A percentile compares a stretch with the other conserved stretches of the same genome.
phyloP scores from a whole-genome alignment of 2,797 vertebrate genomes.

The Ctenosaura bakeri region DNA sequence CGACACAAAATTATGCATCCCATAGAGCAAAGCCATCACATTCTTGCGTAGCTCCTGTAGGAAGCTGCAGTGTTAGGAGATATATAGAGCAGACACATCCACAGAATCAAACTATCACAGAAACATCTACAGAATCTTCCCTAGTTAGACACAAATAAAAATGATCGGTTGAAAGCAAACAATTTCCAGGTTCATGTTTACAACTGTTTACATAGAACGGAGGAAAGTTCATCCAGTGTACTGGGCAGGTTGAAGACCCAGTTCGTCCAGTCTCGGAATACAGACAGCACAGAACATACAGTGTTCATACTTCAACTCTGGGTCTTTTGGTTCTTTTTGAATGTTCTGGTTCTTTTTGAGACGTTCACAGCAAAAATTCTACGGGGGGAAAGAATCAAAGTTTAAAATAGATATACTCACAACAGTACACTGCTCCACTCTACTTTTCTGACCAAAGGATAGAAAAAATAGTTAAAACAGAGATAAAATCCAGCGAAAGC shows the following conservation, averaged over 20 bases:
- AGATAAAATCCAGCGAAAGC: not conserved
- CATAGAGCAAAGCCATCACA: not conserved
- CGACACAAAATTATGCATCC: not conserved
- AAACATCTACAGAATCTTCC: not conserved
- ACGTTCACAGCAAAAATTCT: not conserved
- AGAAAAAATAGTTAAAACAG: not conserved
- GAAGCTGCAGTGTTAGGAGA: not conserved
- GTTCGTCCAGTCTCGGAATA: not conserved
- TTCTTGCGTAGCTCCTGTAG: too few relatives aligned
- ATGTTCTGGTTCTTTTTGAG: not conserved
- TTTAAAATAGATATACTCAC: not conserved
- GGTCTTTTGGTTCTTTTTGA: not conserved
- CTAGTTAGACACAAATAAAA: not conserved
- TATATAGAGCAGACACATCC: not conserved
- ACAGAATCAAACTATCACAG: not conserved
- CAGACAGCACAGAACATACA: constrained; percentile 11
- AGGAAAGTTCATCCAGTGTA: constrained; percentile 12
- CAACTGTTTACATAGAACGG: too few relatives aligned
- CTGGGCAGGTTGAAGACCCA: not conserved
- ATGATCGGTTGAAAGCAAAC: constrained; percentile 1
- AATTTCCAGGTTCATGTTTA: not conserved
- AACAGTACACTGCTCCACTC: not conserved
- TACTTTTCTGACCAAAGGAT: not conserved
- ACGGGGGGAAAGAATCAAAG: not conserved
- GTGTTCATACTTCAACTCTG: not conserved